These are phyloP conservation scores for Myathropa florea DNA, from an alignment of 2,888 invertebrate species.

Conservation along the genomic window DNA sequence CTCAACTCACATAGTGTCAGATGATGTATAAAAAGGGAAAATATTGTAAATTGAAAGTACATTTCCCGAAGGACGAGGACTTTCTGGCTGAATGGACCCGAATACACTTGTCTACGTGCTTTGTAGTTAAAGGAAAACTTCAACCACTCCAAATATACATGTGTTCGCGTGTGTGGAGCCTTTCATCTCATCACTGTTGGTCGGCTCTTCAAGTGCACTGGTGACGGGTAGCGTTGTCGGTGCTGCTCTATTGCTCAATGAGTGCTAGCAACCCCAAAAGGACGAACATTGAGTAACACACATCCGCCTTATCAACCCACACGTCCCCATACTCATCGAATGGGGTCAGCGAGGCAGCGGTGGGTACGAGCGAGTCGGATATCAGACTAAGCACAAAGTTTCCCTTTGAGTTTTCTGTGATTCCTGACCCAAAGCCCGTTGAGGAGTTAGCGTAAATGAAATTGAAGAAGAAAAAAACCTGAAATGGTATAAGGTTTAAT, in stretches of 20 bases:
- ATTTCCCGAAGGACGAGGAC: conserved; percentile 38
- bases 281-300: conserved; percentile 16
- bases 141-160: conserved; percentile 8
- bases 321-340: background rate
- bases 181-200: conserved; percentile 23
- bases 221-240: background rate
- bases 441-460: background rate
- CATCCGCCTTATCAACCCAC: background rate
- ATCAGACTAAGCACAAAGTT: background rate
- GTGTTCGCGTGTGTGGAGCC: background rate
- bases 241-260: background rate
- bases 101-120: conserved; percentile 31
- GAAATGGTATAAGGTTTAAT: background rate
- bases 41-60: conserved; percentile 52
- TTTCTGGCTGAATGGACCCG: conserved; percentile 35
- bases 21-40: conserved; percentile 28
- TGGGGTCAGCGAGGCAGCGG: background rate
- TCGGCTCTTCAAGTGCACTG: conserved; percentile 32
- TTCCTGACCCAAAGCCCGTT: background rate
- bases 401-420: conserved; percentile 9
- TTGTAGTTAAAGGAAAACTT: conserved; percentile 35
- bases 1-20: conserved; percentile 50
- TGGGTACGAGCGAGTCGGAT: background rate
- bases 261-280: conserved; percentile 9
- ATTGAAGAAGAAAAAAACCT: background rate